Evolutionary conservation across 2,888 invertebrate species (phyloP).

Genomic region (Orthosia gracilis): DNA sequence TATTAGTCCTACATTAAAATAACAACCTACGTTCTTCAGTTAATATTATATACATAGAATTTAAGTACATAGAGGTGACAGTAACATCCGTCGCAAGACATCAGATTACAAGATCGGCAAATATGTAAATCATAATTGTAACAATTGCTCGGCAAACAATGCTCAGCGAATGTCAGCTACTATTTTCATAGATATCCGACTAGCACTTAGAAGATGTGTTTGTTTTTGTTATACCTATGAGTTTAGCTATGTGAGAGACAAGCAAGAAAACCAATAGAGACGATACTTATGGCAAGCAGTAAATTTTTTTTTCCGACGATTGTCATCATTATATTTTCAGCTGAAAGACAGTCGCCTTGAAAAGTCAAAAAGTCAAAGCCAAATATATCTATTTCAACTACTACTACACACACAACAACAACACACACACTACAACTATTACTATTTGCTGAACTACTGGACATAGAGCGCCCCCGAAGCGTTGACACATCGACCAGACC

Average conservation of each 20-base stretch:
- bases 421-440: no score
- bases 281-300: neutral
- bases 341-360: no score
- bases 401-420: no score
- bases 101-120: conserved; percentile 73
- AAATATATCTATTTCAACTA: no score
- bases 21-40: neutral
- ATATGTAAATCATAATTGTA: conserved; percentile 70
- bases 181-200: conserved; percentile 72
- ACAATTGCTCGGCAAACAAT: conserved; percentile 73
- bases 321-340: neutral
- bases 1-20: neutral
- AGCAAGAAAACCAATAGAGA: no score
- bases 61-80: conserved; percentile 58
- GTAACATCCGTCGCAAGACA: conserved; percentile 54
- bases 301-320: neutral
- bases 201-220: conserved; percentile 37
- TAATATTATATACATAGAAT: conserved; percentile 43
- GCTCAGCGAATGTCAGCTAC: conserved; percentile 80
- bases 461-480: no score
- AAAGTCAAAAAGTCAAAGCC: no score
- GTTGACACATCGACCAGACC: no score
- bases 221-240: conserved; percentile 39
- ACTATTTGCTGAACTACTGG: no score
- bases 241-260: conserved; percentile 8